Percentiles rank a stretch among this genome's conserved stretches.
phyloP scores from a whole-genome alignment of 37 sponge, comb jelly and placozoan genomes.

The Beroe forskalii region DNA sequence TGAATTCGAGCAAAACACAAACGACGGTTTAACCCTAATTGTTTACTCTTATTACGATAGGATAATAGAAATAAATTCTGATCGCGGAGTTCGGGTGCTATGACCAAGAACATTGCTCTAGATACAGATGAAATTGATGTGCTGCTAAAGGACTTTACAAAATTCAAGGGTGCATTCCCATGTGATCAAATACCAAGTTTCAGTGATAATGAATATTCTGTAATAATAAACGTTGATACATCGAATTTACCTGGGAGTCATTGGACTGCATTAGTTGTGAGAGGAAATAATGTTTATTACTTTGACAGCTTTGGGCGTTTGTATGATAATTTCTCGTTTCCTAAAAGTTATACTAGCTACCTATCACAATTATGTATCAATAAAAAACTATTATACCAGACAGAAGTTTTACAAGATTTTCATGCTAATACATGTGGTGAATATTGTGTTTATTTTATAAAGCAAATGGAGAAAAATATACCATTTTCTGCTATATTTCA shows the following conservation, averaged over 20 bases:
- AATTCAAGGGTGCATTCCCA: constrained; percentile 1
- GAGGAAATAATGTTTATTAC: constrained; percentile 2
- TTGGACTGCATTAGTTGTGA: constrained; percentile 3
- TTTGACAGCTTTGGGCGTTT: neutral
- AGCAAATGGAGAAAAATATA: neutral
- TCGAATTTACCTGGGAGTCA: neutral
- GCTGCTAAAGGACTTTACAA: neutral
- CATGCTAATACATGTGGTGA: neutral
- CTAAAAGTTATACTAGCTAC: neutral
- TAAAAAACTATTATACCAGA: neutral
- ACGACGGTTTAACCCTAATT: neutral
- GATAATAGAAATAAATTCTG: neutral
- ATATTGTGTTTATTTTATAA: constrained; percentile 16
- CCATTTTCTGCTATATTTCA: neutral
- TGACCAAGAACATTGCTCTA: neutral
- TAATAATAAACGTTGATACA: neutral
- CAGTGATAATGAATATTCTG: constrained; percentile 1
- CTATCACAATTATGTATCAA: neutral
- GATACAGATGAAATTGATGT: neutral
- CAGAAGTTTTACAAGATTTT: neutral
- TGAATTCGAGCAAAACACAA: neutral
- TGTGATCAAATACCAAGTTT: constrained; percentile 22
- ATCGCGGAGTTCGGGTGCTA: neutral
- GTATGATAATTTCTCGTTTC: neutral
- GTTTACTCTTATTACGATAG: neutral